Evolutionary conservation across 2,888 invertebrate species (phyloP).

Genomic region (Lasiommata megera): DNA sequence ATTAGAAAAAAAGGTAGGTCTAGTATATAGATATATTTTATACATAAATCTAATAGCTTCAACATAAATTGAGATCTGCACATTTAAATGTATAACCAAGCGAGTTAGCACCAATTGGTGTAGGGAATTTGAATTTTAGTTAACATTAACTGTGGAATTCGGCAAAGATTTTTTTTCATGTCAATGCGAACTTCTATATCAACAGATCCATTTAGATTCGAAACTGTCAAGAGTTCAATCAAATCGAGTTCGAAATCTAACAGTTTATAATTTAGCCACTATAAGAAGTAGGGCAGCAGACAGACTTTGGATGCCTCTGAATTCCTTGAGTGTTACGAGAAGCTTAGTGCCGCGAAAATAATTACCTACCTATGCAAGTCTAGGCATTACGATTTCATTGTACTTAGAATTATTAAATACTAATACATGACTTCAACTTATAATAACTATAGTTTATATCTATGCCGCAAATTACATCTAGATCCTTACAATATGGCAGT

Average conservation of each 20-base stretch:
- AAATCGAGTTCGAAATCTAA: slow-evolving; percentile 1
- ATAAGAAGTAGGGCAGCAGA: slow-evolving; percentile 1
- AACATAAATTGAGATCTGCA: slow-evolving; percentile 77
- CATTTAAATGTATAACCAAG: slow-evolving; percentile 43
- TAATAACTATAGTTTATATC: slow-evolving; percentile 40
- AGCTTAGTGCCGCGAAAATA: slow-evolving; percentile 17
- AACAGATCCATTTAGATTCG: slow-evolving; percentile 2
- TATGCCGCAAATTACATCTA: slow-evolving; percentile 64
- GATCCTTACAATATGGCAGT: slow-evolving; percentile 79
- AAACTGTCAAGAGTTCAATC: neutral
- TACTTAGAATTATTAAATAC: slow-evolving; percentile 75
- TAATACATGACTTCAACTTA: slow-evolving; percentile 79
- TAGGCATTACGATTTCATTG: slow-evolving; percentile 45
- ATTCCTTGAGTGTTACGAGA: slow-evolving; percentile 8
- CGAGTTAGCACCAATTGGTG: slow-evolving; percentile 31
- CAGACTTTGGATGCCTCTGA: slow-evolving; percentile 17
- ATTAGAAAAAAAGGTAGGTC: slow-evolving; percentile 60
- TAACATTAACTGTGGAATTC: slow-evolving; percentile 25
- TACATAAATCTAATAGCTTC: slow-evolving; percentile 76
- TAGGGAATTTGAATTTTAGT: slow-evolving; percentile 15
- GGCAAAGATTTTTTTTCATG: neutral
- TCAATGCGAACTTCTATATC: slow-evolving; percentile 11
- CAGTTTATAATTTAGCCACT: neutral
- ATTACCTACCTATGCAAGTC: slow-evolving; percentile 8
- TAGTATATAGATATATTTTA: slow-evolving; percentile 43